Evolutionary conservation across 2,797 vertebrate genomes (phyloP).

Genomic region (Coluber constrictor): DNA sequence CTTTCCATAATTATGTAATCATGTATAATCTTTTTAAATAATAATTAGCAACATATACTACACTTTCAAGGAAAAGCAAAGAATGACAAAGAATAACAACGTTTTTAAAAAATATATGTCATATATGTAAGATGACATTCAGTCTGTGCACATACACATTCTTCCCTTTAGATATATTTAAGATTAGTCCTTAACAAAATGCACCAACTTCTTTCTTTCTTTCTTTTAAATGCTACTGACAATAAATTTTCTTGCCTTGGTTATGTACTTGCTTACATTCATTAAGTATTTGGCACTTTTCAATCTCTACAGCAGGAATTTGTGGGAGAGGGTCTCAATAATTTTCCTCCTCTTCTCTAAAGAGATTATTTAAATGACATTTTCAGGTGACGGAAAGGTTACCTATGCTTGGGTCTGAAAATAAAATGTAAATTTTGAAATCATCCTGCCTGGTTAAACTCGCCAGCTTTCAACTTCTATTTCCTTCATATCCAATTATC

Average conservation of each 20-base stretch:
- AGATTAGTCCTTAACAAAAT: background rate
- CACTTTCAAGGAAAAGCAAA: background rate
- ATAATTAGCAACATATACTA: background rate
- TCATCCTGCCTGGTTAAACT: background rate
- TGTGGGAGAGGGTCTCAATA: background rate
- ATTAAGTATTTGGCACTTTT: background rate
- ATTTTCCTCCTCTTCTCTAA: background rate
- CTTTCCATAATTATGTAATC: background rate
- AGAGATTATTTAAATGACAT: background rate
- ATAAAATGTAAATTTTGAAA: background rate
- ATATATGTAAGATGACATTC: background rate
- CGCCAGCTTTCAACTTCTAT: background rate
- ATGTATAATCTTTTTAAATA: background rate
- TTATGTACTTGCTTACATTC: background rate
- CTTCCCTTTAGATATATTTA: background rate
- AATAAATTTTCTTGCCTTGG: background rate
- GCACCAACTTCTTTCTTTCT: background rate
- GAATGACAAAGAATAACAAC: background rate
- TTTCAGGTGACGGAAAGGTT: background rate
- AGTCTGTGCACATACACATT: background rate
- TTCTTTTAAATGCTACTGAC: background rate
- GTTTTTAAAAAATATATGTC: background rate
- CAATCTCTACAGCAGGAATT: background rate
- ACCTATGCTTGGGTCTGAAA: background rate
- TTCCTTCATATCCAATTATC: background rate